These are phyloP conservation scores for Petrocephalus zakoni DNA, from an alignment of 2,113 vertebrate genomes.

Conservation along the genomic window DNA sequence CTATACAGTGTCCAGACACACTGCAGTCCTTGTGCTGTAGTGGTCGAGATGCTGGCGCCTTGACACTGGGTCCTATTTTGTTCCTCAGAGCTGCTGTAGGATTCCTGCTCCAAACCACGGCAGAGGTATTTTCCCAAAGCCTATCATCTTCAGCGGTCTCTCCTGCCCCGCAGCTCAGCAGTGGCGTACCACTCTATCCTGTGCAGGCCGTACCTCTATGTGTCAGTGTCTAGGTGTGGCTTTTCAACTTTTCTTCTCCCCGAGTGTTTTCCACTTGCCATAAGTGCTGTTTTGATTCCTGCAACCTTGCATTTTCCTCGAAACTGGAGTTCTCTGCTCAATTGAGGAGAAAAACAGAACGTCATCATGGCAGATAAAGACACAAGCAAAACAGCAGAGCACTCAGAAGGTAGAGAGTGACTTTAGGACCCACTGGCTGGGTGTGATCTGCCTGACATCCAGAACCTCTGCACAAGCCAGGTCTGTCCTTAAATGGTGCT, in stretches of 20 bases:
- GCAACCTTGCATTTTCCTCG: background rate
- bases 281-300: background rate
- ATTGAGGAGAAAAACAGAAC: slow-evolving; percentile 35
- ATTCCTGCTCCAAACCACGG: background rate
- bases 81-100: background rate
- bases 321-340: background rate
- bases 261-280: background rate
- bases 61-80: background rate
- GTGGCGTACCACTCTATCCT: too few species aligned
- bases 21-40: background rate
- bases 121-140: background rate
- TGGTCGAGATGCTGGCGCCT: background rate
- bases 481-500: background rate
- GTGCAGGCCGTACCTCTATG: background rate
- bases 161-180: background rate
- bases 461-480: background rate
- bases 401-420: background rate
- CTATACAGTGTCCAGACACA: background rate
- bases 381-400: background rate
- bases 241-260: background rate
- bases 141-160: background rate
- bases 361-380: background rate
- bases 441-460: background rate
- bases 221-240: background rate
- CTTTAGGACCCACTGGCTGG: background rate